Conservation (phyloP, 2,888 invertebrate species). For the Idaea aversata region DNA sequence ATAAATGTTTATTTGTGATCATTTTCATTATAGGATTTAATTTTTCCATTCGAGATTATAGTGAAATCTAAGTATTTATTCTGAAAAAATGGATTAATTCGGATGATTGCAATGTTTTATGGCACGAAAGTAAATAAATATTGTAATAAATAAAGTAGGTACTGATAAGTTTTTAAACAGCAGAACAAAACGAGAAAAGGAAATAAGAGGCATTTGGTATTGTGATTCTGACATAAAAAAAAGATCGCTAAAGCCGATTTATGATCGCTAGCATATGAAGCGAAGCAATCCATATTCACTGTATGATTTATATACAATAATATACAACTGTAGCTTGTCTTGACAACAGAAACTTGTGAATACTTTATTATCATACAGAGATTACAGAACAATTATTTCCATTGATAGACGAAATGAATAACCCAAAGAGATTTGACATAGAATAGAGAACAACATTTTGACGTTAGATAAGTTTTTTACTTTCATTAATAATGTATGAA, state of each 20-base stretch:
- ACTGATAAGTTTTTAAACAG: too few relatives aligned
- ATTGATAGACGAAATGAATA: neutral
- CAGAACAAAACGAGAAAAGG: conserved; percentile 11
- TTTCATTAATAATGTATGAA: too few relatives aligned
- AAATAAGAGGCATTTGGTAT: neutral
- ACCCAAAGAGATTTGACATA: neutral
- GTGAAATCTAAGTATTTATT: too few relatives aligned
- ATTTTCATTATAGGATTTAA: too few relatives aligned
- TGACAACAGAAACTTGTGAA: neutral
- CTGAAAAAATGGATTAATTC: too few relatives aligned
- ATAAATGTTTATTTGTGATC: too few relatives aligned
- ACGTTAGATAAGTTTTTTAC: too few relatives aligned
- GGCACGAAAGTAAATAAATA: too few relatives aligned
- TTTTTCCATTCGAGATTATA: too few relatives aligned
- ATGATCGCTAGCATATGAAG: conserved; percentile 12
- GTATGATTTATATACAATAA: neutral
- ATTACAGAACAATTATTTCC: neutral
- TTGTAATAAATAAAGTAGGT: too few relatives aligned
- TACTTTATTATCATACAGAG: neutral
- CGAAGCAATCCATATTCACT: conserved; percentile 7
- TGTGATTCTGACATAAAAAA: neutral
- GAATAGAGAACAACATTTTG: neutral
- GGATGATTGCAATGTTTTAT: too few relatives aligned
- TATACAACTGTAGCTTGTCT: neutral
- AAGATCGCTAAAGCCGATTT: conserved; percentile 13